Percentiles rank a stretch among this genome's conserved stretches.
Evolutionary conservation across 2,797 vertebrate species (phyloP).

Genomic region (Betta splendens): DNA sequence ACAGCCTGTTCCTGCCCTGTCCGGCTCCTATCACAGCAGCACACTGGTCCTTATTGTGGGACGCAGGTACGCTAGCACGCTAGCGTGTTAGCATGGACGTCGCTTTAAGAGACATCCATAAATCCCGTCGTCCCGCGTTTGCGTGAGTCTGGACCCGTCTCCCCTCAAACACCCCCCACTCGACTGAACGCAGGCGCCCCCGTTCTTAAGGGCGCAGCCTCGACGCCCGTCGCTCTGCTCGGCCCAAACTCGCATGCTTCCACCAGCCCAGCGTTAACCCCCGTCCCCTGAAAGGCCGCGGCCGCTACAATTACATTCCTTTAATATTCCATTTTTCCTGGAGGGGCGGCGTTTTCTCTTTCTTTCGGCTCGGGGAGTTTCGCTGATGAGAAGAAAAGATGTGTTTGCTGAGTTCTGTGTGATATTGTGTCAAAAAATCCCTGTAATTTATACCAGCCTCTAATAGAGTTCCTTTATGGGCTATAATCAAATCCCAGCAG

Average conservation of each 20-base stretch:
- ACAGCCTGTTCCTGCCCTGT: constrained; percentile 52
- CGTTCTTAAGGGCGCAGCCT: constrained; percentile 42
- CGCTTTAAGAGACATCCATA: neutral
- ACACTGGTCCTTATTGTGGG: constrained; percentile 45
- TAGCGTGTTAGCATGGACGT: neutral
- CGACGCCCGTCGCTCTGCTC: constrained; percentile 44
- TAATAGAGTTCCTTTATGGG: constrained; percentile 57
- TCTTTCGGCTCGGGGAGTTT: constrained; percentile 20
- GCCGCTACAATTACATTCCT: constrained; percentile 47
- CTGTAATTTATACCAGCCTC: constrained; percentile 54
- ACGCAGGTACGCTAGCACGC: constrained; percentile 23
- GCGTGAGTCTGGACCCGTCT: constrained; percentile 30
- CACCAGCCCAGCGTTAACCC: constrained; percentile 48
- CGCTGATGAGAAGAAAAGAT: constrained; percentile 46
- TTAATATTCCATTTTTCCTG: constrained; percentile 41
- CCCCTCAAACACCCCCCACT: constrained; percentile 31
- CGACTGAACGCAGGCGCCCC: constrained; percentile 40
- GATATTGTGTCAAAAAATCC: constrained; percentile 44
- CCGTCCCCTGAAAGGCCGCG: constrained; percentile 30
- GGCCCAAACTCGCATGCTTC: constrained; percentile 42
- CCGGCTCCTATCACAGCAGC: constrained; percentile 38
- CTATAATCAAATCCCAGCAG: constrained; percentile 62
- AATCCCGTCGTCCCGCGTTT: constrained; percentile 4
- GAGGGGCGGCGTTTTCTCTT: constrained; percentile 14
- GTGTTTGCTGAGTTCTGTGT: constrained; percentile 25